Evolutionary conservation across 2,888 invertebrate species (phyloP).

Genomic region (Acrocyrtus sp.): DNA sequence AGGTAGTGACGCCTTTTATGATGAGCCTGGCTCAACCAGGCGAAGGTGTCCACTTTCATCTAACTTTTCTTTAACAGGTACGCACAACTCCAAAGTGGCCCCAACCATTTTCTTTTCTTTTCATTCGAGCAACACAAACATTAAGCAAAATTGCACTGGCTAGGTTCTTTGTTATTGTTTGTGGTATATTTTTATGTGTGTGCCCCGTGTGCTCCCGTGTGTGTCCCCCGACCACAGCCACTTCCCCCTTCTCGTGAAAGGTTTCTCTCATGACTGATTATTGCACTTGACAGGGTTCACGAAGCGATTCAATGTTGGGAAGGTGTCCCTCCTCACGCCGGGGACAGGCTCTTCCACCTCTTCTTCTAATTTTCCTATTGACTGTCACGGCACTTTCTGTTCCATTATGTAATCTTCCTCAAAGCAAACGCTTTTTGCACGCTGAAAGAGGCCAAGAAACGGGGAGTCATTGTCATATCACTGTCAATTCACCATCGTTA

Average conservation of each 20-base stretch:
- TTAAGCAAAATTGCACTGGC: too few relatives aligned
- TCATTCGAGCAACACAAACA: too few relatives aligned
- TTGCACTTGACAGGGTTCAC: constrained; percentile 63
- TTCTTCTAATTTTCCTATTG: constrained; percentile 64
- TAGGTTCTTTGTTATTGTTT: too few relatives aligned
- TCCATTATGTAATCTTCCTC: constrained; percentile 62
- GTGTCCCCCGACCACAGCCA: too few relatives aligned
- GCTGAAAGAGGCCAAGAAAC: neutral
- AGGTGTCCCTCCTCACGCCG: constrained; percentile 64
- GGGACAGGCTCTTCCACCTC: constrained; percentile 64
- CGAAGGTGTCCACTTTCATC: constrained; percentile 35
- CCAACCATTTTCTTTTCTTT: too few relatives aligned
- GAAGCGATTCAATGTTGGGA: constrained; percentile 57
- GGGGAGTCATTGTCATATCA: too few relatives aligned
- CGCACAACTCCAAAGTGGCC: too few relatives aligned
- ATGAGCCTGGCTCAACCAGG: too few relatives aligned
- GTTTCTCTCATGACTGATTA: constrained; percentile 11
- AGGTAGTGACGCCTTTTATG: too few relatives aligned
- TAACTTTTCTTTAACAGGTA: constrained; percentile 41
- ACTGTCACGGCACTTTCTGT: constrained; percentile 65
- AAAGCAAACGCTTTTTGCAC: neutral
- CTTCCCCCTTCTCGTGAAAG: neutral
- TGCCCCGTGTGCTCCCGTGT: neutral
- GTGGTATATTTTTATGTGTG: too few relatives aligned
- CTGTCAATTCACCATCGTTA: too few relatives aligned